A percentile compares a stretch with the other conserved stretches of the same genome.
Conservation (phyloP, 2,113 vertebrate genomes). For the Salvator merianae region DNA sequence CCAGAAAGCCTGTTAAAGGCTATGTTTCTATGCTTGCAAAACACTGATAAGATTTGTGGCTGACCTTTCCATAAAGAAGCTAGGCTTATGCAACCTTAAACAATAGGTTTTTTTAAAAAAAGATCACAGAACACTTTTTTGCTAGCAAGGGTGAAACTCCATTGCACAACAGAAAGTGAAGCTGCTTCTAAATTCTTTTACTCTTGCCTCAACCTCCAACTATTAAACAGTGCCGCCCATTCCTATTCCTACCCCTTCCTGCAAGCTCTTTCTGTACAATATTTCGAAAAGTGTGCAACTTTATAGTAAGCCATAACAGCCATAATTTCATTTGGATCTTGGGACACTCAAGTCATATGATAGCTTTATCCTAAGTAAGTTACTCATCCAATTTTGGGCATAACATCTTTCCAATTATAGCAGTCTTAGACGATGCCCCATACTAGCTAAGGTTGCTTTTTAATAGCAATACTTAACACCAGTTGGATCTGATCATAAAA, state of each 20-base stretch:
- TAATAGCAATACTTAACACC: too few species aligned
- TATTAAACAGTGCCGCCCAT: too few species aligned
- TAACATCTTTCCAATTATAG: too few species aligned
- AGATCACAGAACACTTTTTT: background rate
- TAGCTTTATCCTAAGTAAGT: too few species aligned
- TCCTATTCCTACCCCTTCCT: background rate
- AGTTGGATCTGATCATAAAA: too few species aligned
- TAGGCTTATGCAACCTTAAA: background rate
- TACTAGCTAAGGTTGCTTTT: too few species aligned
- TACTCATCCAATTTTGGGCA: too few species aligned
- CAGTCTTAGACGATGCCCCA: too few species aligned
- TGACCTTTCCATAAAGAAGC: slow-evolving; percentile 19
- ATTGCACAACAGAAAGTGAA: background rate
- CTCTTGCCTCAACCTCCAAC: too few species aligned
- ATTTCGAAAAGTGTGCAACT: background rate
- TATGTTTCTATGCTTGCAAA: background rate
- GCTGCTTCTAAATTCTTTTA: background rate
- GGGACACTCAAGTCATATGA: background rate
- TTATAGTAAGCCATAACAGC: background rate
- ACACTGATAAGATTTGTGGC: background rate
- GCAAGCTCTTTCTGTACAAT: background rate
- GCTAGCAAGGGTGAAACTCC: background rate
- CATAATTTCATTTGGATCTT: background rate
- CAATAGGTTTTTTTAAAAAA: background rate
- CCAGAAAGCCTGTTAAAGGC: background rate